These are phyloP conservation scores for Julus scanicus DNA, from an alignment of 2,888 invertebrate species.

Conservation along the genomic window DNA sequence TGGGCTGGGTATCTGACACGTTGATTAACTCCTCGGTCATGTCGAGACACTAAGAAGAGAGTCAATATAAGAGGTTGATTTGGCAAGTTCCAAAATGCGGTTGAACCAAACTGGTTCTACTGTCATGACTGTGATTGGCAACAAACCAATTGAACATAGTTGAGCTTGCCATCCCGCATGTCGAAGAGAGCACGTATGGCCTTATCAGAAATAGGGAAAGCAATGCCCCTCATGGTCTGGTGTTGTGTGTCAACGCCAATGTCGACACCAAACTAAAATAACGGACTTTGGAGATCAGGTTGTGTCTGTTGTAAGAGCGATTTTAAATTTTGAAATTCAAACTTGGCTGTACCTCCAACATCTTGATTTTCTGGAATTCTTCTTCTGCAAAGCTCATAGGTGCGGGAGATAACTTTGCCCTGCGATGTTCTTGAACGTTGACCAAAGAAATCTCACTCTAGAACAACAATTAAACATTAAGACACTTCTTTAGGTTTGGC, in stretches of 20 bases:
- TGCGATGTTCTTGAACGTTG: conserved; percentile 84
- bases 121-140: no score
- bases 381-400: conserved; percentile 90
- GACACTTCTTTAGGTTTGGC: no score
- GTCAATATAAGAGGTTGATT: not conserved
- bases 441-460: conserved; percentile 83
- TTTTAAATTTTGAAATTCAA: not conserved
- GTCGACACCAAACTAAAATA: conserved; percentile 70
- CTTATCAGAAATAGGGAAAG: conserved; percentile 85
- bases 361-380: conserved; percentile 81
- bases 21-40: conserved; percentile 88
- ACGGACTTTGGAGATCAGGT: not conserved
- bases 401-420: conserved; percentile 82
- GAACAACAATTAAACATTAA: conserved; percentile 26
- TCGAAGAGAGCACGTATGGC: conserved; percentile 80
- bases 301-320: not conserved
- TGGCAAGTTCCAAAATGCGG: not conserved
- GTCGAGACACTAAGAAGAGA: conserved; percentile 70
- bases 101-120: no score
- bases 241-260: conserved; percentile 85
- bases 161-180: conserved; percentile 78
- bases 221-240: conserved; percentile 89
- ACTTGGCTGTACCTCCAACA: conserved; percentile 70
- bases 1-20: conserved; percentile 78
- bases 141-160: conserved; percentile 87